Conservation (phyloP, 2,113 vertebrate genomes). For the Reinhardtius hippoglossoides region DNA sequence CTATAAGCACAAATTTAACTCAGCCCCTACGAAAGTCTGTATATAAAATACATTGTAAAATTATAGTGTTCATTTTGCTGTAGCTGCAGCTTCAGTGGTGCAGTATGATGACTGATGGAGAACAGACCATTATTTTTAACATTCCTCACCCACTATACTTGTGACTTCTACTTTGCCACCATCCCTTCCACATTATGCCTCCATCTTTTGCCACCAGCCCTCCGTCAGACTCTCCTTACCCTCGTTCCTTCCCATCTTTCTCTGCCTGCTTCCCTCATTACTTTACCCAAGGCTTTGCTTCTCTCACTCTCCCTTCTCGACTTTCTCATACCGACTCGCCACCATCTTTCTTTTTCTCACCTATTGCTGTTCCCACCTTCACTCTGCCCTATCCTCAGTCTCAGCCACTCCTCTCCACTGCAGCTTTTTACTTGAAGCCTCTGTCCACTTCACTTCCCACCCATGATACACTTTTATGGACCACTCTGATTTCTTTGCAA, state of each 20-base stretch:
- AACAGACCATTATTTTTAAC: background rate
- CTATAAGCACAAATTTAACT: background rate
- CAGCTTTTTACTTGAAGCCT: constrained; percentile 23
- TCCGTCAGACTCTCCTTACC: background rate
- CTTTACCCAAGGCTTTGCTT: constrained; percentile 37
- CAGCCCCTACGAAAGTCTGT: background rate
- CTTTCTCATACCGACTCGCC: constrained; percentile 25
- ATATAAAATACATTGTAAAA: background rate
- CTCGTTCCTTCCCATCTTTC: constrained; percentile 15
- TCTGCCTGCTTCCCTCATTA: constrained; percentile 49
- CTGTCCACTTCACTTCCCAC: constrained; percentile 26
- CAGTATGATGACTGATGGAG: background rate
- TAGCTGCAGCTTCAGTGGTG: constrained; percentile 1
- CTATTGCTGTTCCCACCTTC: constrained; percentile 26
- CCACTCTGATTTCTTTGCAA: constrained; percentile 26
- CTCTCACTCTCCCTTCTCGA: constrained; percentile 9
- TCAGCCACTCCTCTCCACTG: constrained; percentile 29
- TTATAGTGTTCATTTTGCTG: background rate
- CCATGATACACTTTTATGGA: constrained; percentile 34
- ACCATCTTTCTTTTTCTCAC: constrained; percentile 33
- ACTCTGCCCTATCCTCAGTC: constrained; percentile 1
- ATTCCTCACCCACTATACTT: background rate
- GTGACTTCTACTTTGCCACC: background rate
- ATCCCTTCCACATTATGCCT: background rate
- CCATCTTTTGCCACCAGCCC: background rate